Conservation (phyloP, 2,888 invertebrate species). For the Meiosimyza platycephala region DNA sequence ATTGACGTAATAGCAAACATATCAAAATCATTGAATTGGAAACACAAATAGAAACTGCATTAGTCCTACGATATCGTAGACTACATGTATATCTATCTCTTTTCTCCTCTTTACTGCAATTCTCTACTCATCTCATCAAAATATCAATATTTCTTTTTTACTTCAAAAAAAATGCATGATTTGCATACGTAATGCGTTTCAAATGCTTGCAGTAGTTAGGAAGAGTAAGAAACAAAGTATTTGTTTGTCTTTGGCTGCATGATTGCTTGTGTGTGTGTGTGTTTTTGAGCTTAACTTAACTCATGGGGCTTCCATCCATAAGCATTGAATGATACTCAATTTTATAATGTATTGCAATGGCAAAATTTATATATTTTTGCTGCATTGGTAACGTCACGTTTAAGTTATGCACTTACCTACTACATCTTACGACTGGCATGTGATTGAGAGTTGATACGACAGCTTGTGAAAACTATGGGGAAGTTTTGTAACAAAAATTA, state of each 20-base stretch:
- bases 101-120: conserved; percentile 25
- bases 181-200: conserved; percentile 44
- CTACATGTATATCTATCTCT: neutral
- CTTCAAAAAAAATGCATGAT: conserved; percentile 44
- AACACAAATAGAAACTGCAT: conserved; percentile 30
- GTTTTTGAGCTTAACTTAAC: too few species aligned
- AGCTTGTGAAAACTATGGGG: too few species aligned
- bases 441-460: too few species aligned
- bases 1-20: neutral
- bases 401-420: neutral
- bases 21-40: conserved; percentile 28
- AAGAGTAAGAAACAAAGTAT: too few species aligned
- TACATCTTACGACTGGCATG: too few species aligned
- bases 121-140: conserved; percentile 39
- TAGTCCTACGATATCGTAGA: neutral
- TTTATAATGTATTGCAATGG: neutral
- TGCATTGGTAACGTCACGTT: conserved; percentile 19
- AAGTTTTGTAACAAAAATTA: too few species aligned
- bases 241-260: too few species aligned
- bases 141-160: conserved; percentile 46
- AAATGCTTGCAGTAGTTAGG: too few species aligned
- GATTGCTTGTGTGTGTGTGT: too few species aligned
- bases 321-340: neutral
- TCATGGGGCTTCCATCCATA: neutral
- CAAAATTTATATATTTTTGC: neutral